Evolutionary conservation across 1,140 invertebrate genomes (phyloP).

Genomic region (Paraescarpia echinospica): DNA sequence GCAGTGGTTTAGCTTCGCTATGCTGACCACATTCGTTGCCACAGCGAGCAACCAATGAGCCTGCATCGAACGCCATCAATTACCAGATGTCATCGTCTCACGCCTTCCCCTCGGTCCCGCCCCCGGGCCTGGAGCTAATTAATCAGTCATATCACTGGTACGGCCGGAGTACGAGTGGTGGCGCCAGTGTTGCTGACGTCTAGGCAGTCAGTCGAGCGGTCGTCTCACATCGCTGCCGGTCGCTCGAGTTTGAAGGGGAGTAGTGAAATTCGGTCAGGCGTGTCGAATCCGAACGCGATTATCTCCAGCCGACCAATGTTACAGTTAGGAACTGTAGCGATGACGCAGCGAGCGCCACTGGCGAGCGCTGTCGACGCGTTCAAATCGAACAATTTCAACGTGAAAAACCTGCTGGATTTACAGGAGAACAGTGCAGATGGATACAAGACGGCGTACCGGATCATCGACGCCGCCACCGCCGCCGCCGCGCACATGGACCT

Average conservation of each 20-base stretch:
- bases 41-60: background rate
- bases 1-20: background rate
- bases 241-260: background rate
- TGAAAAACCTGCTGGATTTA: conserved; percentile 13
- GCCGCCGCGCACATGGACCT: background rate
- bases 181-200: background rate
- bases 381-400: conserved; percentile 13
- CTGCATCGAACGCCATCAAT: background rate
- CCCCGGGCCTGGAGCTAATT: background rate
- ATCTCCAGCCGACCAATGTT: background rate
- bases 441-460: background rate
- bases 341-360: background rate
- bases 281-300: background rate
- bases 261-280: background rate
- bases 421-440: background rate
- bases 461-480: background rate
- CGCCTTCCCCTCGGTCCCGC: background rate
- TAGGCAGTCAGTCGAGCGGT: background rate
- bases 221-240: background rate
- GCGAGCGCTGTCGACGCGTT: background rate
- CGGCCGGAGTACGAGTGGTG: background rate
- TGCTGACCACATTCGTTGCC: background rate
- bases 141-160: background rate
- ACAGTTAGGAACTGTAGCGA: background rate
- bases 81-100: background rate